A percentile compares a stretch with the other conserved stretches of the same genome.
These are phyloP conservation scores for Ictalurus furcatus DNA, from an alignment of 2,113 vertebrate genomes.

Conservation along the genomic window DNA sequence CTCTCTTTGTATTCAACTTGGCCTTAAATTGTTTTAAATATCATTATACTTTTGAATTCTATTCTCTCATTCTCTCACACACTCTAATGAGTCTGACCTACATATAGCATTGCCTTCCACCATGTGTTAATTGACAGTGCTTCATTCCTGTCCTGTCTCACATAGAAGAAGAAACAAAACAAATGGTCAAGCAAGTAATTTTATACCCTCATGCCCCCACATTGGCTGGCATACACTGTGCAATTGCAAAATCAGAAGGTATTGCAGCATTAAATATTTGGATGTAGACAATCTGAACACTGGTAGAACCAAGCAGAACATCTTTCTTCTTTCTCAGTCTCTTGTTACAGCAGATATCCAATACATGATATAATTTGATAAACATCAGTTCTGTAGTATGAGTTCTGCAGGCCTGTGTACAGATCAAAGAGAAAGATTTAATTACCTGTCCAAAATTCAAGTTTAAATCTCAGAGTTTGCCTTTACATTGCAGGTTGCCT, in stretches of 20 bases:
- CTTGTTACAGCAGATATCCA: neutral
- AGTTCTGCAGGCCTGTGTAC: neutral
- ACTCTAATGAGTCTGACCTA: conserved; percentile 26
- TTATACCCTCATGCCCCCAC: neutral
- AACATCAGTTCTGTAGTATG: neutral
- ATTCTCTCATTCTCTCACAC: neutral
- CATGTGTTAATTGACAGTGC: neutral
- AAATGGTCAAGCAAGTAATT: neutral
- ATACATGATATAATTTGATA: neutral
- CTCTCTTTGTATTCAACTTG: neutral
- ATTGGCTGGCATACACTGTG: neutral
- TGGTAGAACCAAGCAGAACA: neutral
- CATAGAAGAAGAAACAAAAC: neutral
- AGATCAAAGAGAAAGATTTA: neutral
- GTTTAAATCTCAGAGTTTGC: neutral
- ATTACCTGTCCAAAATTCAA: neutral
- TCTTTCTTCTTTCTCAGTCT: neutral
- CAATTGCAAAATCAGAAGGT: conserved; percentile 7
- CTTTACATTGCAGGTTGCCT: neutral
- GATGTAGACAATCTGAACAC: neutral
- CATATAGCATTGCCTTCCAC: conserved; percentile 16
- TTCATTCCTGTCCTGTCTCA: conserved; percentile 2
- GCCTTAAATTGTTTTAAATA: no score
- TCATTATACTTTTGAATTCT: neutral
- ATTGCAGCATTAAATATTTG: neutral